These are phyloP conservation scores for Salmo trutta DNA, from an alignment of 2,797 vertebrate genomes.

Conservation along the genomic window DNA sequence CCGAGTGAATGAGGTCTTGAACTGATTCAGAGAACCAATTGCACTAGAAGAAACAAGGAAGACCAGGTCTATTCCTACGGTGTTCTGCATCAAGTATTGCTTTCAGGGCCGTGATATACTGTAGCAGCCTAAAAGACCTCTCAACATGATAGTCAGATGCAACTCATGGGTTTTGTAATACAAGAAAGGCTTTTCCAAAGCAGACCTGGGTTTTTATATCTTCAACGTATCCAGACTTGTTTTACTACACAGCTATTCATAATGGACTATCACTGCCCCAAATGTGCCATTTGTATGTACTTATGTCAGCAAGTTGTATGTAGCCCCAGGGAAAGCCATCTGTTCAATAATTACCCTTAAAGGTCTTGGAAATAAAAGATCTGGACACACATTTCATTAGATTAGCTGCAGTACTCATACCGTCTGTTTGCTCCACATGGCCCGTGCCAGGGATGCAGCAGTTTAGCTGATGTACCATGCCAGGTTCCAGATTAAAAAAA, in stretches of 20 bases:
- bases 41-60: not conserved
- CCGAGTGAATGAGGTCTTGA: not conserved
- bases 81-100: not conserved
- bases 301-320: not conserved
- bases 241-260: not conserved
- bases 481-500: no score
- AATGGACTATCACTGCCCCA: not conserved
- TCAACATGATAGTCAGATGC: not conserved
- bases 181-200: not conserved
- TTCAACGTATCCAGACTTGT: not conserved
- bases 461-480: not conserved
- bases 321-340: slow-evolving; percentile 10
- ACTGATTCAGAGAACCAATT: not conserved
- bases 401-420: not conserved
- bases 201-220: not conserved
- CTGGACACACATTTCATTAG: slow-evolving; percentile 14
- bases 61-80: not conserved
- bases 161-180: not conserved
- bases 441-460: not conserved
- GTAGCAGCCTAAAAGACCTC: not conserved
- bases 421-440: not conserved
- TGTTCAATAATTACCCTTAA: slow-evolving; percentile 18
- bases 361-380: slow-evolving; percentile 4
- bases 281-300: slow-evolving; percentile 10
- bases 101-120: not conserved